Conservation (phyloP, 2,113 vertebrate species). For the Neogale vison region DNA sequence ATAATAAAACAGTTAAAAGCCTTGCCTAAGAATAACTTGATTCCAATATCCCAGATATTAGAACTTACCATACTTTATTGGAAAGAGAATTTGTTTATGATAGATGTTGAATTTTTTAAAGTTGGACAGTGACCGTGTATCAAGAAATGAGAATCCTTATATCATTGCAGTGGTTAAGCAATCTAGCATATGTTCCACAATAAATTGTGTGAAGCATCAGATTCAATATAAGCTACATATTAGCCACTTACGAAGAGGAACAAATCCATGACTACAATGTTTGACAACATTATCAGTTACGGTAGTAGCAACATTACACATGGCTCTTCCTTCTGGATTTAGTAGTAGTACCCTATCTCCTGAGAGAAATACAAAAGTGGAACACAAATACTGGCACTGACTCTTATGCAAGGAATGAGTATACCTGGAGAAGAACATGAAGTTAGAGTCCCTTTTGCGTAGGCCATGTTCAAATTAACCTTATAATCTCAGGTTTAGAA, state of each 20-base stretch:
- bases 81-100: constrained; percentile 56
- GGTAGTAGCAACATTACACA: neutral
- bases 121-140: constrained; percentile 56
- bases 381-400: constrained; percentile 7
- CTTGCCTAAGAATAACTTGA: constrained; percentile 24
- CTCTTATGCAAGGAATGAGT: neutral
- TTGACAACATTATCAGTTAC: constrained; percentile 59
- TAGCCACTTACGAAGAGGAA: constrained; percentile 60
- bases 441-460: neutral
- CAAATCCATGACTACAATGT: constrained; percentile 43
- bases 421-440: neutral
- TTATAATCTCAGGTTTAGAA: neutral
- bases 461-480: constrained; percentile 9
- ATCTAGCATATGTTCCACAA: constrained; percentile 55
- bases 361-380: constrained; percentile 12
- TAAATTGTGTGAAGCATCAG: constrained; percentile 66
- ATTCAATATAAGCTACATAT: constrained; percentile 59
- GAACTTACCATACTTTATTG: constrained; percentile 46
- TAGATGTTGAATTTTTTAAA: constrained; percentile 58
- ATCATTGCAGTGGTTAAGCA: neutral
- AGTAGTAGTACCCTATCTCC: neutral
- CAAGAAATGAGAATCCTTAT: constrained; percentile 42
- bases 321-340: constrained; percentile 24
- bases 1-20: constrained; percentile 31
- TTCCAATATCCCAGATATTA: constrained; percentile 32